Evolutionary conservation across 2,797 vertebrate genomes (phyloP), one percentile per base, ranked within the genome.

Genomic region (Naso thynnoides): DNA sequence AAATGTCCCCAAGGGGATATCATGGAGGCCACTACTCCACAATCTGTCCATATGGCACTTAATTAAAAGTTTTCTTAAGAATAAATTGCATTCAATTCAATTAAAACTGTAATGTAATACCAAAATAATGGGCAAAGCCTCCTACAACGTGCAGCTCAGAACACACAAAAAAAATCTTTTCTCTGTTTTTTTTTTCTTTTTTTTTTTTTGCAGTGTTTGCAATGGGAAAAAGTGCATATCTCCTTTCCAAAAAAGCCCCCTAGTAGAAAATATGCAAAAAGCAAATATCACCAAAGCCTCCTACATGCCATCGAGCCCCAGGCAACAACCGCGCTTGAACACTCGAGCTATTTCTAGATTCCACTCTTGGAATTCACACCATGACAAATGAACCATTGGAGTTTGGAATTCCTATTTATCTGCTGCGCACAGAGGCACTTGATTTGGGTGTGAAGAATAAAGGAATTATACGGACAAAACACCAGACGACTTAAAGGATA

Each of bases 1-100:
- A 90, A 94, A 92, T 92, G 89, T 94, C 90, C 95, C 93, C 90
- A 78, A 92, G 94, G 95, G 94, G 93, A 94, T 90, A 93, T 90
- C 86, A 91, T 56, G 87, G 91, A 94, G 94, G 93, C 94, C 93
- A 95, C 92, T 91, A 93, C 93, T 92, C 90, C 85, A 92, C 94
- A 93, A 93, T 94, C 92, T 94, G 93, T 94, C 94, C 94, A 94
- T 94, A 95, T 95, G 94, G 93, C 91, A 93, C 93, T 95, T 95
- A 94, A 95, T 95, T 95, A 95, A 95, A 95, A 95, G 93, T 95
- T 95, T 95, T 95, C 94, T 94, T 95, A 93, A 93, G 93, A 95
- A 95, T 95, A 95, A 94, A 95, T 95, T 94, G 92, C 92, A 93
- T 95, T 95, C 93, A 94, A 94, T 95, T 95, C 92, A 95, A 95